Conservation (phyloP, 2,113 vertebrate genomes). For the Ploceus nigricollis region DNA sequence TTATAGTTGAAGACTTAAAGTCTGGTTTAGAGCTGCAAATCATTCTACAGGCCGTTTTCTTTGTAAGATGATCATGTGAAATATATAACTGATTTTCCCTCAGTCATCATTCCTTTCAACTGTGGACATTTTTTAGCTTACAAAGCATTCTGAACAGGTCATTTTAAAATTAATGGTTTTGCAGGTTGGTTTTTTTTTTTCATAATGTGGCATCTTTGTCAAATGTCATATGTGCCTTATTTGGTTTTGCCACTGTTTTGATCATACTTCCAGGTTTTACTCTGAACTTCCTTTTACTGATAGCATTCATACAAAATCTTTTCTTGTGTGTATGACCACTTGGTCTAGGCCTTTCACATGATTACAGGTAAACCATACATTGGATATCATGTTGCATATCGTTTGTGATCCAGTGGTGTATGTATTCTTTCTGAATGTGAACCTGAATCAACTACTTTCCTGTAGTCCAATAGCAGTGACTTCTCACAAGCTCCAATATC, state of each 20-base stretch:
- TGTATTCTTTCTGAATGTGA: background rate
- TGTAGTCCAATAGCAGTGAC: background rate
- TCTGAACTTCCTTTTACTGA: background rate
- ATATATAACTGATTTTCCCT: background rate
- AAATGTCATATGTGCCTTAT: background rate
- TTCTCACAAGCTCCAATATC: background rate
- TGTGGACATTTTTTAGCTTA: background rate
- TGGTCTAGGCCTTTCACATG: background rate
- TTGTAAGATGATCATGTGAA: background rate
- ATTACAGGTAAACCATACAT: background rate
- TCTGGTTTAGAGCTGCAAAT: background rate
- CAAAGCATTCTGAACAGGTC: background rate
- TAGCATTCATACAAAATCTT: background rate
- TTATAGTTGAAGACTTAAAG: background rate
- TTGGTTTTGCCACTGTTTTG: background rate
- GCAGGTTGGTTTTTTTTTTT: background rate
- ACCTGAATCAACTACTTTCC: background rate
- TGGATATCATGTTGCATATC: background rate
- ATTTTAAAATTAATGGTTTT: background rate
- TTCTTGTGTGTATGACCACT: rapidly evolving
- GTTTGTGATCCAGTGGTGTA: background rate
- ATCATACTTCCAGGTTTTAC: background rate
- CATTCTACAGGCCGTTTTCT: background rate
- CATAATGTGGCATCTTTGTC: background rate
- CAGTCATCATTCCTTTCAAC: background rate